A percentile compares a stretch with the other conserved stretches of the same genome.
Evolutionary conservation across 2,797 vertebrate genomes (phyloP).

Genomic region (Lateolabrax maculatus): DNA sequence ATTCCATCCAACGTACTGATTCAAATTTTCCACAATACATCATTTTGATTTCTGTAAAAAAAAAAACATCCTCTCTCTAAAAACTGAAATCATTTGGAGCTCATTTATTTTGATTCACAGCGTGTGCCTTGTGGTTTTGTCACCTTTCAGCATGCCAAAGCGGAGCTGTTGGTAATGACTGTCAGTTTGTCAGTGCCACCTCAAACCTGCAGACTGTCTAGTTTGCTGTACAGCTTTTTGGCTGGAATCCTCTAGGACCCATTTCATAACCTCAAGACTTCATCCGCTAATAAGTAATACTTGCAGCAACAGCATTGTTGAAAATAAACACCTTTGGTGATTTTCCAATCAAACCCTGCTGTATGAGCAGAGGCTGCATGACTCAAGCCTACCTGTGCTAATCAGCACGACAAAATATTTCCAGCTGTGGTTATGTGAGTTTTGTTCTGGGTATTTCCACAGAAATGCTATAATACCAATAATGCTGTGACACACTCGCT

Average conservation of each 20-base stretch:
- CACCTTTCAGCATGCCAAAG: conserved; percentile 40
- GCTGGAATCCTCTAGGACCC: conserved; percentile 10
- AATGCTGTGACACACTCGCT: background rate
- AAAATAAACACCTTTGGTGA: conserved; percentile 63
- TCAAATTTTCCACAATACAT: conserved; percentile 75
- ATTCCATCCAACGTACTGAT: conserved; percentile 63
- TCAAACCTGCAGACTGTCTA: conserved; percentile 29
- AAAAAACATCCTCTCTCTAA: conserved; percentile 23
- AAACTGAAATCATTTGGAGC: conserved; percentile 51
- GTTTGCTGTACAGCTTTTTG: conserved; percentile 31
- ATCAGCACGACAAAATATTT: conserved; percentile 27
- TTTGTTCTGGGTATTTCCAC: conserved; percentile 19
- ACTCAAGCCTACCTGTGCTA: conserved; percentile 34
- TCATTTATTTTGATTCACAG: conserved; percentile 50
- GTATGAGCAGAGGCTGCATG: conserved; percentile 19
- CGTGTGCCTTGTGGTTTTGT: conserved; percentile 44
- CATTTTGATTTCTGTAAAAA: conserved; percentile 60
- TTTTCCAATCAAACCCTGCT: conserved; percentile 47
- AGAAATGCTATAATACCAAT: background rate
- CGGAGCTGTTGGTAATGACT: conserved; percentile 33
- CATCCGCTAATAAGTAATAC: conserved; percentile 35
- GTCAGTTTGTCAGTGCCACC: conserved; percentile 52
- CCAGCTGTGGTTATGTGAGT: conserved; percentile 27
- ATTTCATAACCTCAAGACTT: conserved; percentile 33
- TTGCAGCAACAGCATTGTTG: conserved; percentile 37